Evolutionary conservation across 2,113 vertebrate genomes (phyloP), one percentile per base, ranked within the genome.

Genomic region (Apistogramma diplotaenia): DNA sequence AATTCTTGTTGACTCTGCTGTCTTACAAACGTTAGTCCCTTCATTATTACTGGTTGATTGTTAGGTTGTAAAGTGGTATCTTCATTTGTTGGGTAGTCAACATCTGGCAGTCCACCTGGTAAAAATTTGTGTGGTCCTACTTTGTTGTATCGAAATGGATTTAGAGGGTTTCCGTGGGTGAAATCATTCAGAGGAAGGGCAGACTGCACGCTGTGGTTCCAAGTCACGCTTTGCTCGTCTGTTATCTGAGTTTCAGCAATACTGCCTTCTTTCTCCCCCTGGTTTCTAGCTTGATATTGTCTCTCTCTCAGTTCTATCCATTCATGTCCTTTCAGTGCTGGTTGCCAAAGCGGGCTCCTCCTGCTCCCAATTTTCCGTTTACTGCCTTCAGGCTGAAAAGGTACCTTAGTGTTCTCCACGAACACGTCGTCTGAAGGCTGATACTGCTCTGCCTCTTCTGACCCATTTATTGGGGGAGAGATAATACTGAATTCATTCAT

Each of bases 21-120:
- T 71, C 27, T 40, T 55, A 49, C 51, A 43, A 67, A n/a, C 58
- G 70, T 72, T 35, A 43, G 35, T 31, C 7, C 16, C 4, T 70
- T 29, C 6, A 13, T 70, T 70, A 11, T 8, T 57, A 35, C 16
- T 2, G 40, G 40, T 54, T 83, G 74, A 35, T 74, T 3, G 35
- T 67, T 33, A 33, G 9, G 13, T 19, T 60, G 43, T 56, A 11
- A 56, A 40, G 74, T 74, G 55, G 18, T 82, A 1, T 89, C 55
- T 58, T 92, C 74, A 1, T 79, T 8, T 7, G 31, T 80, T 61
- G 89, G 90, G 46, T 89, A 93, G 82, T 94, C 93, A 25, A 92
- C 74, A 53, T 90, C 91, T 61, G 91, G 88, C 57, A 91, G 85
- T 60, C 49, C 86, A 23, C 72, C 85, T 1, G 83, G 21, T 7